A percentile compares a stretch with the other conserved stretches of the same genome.
These are phyloP conservation scores for Phyllotreta cruciferae DNA, from an alignment of 2,888 invertebrate genomes.

Conservation along the genomic window DNA sequence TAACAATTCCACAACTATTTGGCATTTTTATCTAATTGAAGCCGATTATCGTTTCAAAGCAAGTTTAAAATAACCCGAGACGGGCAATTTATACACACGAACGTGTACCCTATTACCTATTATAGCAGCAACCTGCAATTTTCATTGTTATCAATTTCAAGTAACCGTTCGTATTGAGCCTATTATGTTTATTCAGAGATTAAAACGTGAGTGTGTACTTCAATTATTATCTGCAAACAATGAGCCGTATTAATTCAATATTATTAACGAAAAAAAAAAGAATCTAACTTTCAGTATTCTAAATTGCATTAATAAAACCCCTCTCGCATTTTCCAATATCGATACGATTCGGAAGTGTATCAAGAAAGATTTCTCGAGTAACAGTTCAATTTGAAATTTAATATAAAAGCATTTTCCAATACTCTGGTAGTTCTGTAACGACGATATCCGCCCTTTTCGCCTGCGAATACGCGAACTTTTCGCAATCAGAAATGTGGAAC, in stretches of 20 bases:
- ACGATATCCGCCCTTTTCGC: too few relatives aligned
- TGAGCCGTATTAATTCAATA: too few relatives aligned
- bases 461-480: too few relatives aligned
- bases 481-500: too few relatives aligned
- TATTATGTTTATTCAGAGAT: slow-evolving; percentile 19
- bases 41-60: slow-evolving; percentile 7
- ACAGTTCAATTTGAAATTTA: too few relatives aligned
- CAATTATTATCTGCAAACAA: not conserved
- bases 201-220: not conserved
- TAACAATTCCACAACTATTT: slow-evolving; percentile 1
- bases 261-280: too few relatives aligned
- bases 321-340: too few relatives aligned
- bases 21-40: slow-evolving; percentile 1
- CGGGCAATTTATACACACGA: slow-evolving; percentile 16
- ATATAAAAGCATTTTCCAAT: too few relatives aligned
- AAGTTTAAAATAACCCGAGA: slow-evolving; percentile 11
- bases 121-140: slow-evolving; percentile 13
- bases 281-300: too few relatives aligned
- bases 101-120: slow-evolving; percentile 8
- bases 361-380: too few relatives aligned
- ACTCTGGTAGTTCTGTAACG: too few relatives aligned
- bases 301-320: not conserved
- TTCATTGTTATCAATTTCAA: slow-evolving; percentile 21
- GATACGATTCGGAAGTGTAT: too few relatives aligned
- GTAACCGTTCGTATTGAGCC: slow-evolving; percentile 5